These are phyloP conservation scores for Gypaetus barbatus DNA, from an alignment of 2,797 vertebrate species.

Conservation along the genomic window DNA sequence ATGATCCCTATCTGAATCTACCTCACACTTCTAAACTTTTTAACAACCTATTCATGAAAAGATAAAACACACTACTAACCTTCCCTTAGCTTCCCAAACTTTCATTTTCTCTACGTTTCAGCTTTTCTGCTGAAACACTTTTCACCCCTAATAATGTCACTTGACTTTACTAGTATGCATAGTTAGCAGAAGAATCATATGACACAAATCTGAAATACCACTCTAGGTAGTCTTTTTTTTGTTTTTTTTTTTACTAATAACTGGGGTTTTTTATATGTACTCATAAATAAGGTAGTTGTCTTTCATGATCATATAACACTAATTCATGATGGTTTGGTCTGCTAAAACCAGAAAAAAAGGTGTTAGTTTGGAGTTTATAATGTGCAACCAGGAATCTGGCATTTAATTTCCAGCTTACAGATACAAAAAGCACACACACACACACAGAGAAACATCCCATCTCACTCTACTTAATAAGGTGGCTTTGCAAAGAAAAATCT, in stretches of 20 bases:
- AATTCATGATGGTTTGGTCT: neutral
- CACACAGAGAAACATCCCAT: neutral
- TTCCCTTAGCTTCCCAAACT: neutral
- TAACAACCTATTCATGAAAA: neutral
- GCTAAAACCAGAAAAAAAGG: neutral
- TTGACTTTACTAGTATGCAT: neutral
- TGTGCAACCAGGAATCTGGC: neutral
- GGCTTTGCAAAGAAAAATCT: neutral
- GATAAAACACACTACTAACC: neutral
- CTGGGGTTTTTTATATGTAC: fast-evolving
- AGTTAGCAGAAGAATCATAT: neutral
- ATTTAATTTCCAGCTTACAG: neutral
- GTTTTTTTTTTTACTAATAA: neutral
- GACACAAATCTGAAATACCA: neutral
- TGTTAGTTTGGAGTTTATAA: neutral
- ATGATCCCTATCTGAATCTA: neutral
- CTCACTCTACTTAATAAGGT: neutral
- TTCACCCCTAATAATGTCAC: neutral
- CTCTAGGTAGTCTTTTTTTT: neutral
- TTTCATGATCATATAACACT: neutral
- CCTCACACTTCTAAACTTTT: neutral
- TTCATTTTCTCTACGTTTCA: neutral
- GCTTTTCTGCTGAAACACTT: neutral
- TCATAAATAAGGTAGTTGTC: neutral
- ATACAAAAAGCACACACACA: neutral